These are phyloP conservation scores for Macrotrachela quadricornifera DNA, from an alignment of 1,140 invertebrate species.

Conservation along the genomic window DNA sequence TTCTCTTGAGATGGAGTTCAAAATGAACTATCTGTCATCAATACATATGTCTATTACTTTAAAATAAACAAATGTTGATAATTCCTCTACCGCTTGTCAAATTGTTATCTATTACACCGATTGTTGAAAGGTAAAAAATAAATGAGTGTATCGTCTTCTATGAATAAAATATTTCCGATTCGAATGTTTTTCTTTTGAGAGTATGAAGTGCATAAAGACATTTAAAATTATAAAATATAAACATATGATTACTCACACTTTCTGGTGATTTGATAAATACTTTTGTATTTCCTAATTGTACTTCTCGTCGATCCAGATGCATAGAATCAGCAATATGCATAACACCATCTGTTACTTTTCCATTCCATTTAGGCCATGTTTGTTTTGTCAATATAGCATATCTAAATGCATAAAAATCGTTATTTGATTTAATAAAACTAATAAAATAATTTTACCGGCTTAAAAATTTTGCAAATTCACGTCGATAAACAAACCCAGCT, in stretches of 20 bases:
- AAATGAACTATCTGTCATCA: no score
- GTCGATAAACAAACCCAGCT: conserved; percentile 62
- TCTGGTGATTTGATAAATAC: conserved; percentile 55
- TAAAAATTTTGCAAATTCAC: conserved; percentile 42
- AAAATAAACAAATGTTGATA: no score
- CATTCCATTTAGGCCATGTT: conserved; percentile 44
- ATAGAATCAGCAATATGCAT: conserved; percentile 36
- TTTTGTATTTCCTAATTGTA: conserved; percentile 47
- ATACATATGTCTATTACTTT: no score
- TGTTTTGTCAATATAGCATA: conserved; percentile 48
- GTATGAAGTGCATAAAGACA: no score
- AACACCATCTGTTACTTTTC: conserved; percentile 36
- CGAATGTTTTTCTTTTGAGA: no score
- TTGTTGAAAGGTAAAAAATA: no score
- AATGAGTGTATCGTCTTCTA: no score
- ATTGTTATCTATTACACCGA: no score
- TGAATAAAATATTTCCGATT: no score
- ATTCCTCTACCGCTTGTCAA: no score
- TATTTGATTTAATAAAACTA: not conserved
- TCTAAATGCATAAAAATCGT: conserved; percentile 19
- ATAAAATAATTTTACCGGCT: conserved; percentile 24
- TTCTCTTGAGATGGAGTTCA: no score
- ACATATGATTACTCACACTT: conserved; percentile 43
- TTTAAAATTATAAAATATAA: not conserved
- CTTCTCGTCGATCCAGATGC: conserved; percentile 44